Percentiles rank a stretch among this genome's conserved stretches.
phyloP scores from a whole-genome alignment of 2,113 vertebrate species.

The Carassius carassius region DNA sequence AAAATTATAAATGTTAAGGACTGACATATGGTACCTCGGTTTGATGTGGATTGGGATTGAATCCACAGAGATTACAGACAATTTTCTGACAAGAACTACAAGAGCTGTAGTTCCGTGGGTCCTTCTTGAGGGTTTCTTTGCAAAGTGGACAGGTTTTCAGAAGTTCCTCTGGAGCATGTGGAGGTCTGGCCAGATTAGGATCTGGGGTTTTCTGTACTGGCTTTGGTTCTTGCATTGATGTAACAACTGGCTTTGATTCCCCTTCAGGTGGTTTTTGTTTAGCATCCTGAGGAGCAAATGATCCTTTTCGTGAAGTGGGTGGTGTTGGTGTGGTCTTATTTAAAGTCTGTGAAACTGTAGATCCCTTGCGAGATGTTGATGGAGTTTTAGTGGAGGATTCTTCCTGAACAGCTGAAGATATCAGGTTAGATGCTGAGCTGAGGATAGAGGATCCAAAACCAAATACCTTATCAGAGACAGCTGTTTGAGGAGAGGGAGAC shows the following conservation, averaged over 20 bases:
- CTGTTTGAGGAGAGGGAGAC: slow-evolving; percentile 72
- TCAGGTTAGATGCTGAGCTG: slow-evolving; percentile 53
- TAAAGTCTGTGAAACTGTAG: slow-evolving; percentile 42
- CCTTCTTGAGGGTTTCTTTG: slow-evolving; percentile 83
- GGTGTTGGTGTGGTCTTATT: slow-evolving; percentile 27
- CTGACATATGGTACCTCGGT: slow-evolving; percentile 50
- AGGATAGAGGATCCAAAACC: slow-evolving; percentile 52
- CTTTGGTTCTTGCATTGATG: slow-evolving; percentile 61
- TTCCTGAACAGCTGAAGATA: slow-evolving; percentile 44
- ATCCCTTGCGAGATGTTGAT: slow-evolving; percentile 37
- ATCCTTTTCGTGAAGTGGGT: slow-evolving; percentile 38
- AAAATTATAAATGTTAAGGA: neutral
- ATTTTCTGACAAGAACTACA: slow-evolving; percentile 88
- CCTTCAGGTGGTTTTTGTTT: slow-evolving; percentile 9
- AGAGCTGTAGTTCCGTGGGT: slow-evolving; percentile 83
- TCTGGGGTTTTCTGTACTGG: slow-evolving; percentile 63
- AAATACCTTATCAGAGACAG: slow-evolving; percentile 80
- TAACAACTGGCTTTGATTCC: slow-evolving; percentile 30
- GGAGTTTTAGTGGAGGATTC: slow-evolving; percentile 50
- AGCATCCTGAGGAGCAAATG: slow-evolving; percentile 8
- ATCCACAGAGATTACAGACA: slow-evolving; percentile 94
- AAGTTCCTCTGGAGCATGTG: slow-evolving; percentile 54
- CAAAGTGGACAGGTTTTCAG: slow-evolving; percentile 84
- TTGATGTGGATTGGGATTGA: slow-evolving; percentile 77
- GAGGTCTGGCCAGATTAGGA: slow-evolving; percentile 57